Base-by-base conservation (phyloP, 2,888 invertebrate genomes). In the Chalcis sispes region DNA sequence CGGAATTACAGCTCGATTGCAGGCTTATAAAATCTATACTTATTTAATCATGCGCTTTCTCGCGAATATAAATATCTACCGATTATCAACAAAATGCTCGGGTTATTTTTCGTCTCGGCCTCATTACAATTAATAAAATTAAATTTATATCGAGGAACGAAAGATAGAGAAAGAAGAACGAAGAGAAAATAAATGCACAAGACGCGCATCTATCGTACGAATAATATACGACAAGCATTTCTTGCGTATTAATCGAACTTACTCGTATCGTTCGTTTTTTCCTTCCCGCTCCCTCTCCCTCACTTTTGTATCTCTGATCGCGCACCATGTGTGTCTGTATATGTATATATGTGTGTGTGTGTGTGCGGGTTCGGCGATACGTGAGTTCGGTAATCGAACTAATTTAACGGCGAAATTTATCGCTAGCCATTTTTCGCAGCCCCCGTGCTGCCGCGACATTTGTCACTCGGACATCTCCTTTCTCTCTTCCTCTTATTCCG, bases 341-440 rank as follows among this genome's bases (percentile, higher is more conserved):
- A n/a, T n/a, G n/a, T n/a, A n/a, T n/a, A n/a, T n/a, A n/a, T n/a
- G n/a, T n/a, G n/a, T n/a, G n/a, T n/a, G n/a, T n/a, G n/a, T n/a
- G n/a, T n/a, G n/a, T n/a, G n/a, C n/a, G n/a, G n/a, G n/a, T n/a
- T 27, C 52, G 23, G 65, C 42, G 70, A 70, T 70, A 70, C 72
- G 64, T 40, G 56, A 46, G 46, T 65, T 58, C 54, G 74, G 74
- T 69, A 74, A 69, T 69, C 74, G 74, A 74, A 74, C 67, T 69
- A 69, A 74, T 74, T 74, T 66, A 59, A 56, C 72, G 56, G 73
- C 23, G 50, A 62, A 74, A 74, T 74, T 74, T 74, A 74, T 74
- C 67, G 69, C 36, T n/a, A 29, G 54, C 23, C 62, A 69, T 74
- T 74, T 74, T 74, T 74, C 67, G 50, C 54, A 27, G 67, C 27